Evolutionary conservation across 2,113 vertebrate species (phyloP).

Genomic region (Chloroceryle aenea): DNA sequence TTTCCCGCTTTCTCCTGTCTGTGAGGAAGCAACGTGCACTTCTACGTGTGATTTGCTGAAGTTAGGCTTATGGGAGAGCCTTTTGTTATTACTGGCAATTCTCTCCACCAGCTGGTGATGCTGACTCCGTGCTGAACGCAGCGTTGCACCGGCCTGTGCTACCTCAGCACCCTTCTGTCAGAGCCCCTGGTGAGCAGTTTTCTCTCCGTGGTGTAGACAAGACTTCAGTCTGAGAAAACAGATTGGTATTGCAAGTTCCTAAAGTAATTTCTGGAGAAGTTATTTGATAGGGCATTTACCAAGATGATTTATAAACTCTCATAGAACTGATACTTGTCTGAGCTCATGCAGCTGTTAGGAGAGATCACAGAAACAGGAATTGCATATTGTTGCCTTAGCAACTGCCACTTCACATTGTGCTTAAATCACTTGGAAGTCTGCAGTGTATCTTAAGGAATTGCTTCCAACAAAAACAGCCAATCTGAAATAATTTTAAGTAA

Average conservation of each 20-base stretch:
- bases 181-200: not conserved
- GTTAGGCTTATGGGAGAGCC: rapidly evolving
- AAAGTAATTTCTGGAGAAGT: conserved; percentile 3
- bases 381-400: conserved; percentile 59
- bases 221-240: not conserved
- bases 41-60: not conserved
- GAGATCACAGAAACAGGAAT: not conserved
- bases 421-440: conserved; percentile 22
- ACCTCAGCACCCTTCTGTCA: not conserved
- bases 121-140: not conserved
- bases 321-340: not conserved
- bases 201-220: not conserved
- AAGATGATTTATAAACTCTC: conserved; percentile 23
- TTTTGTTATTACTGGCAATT: not conserved
- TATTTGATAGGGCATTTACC: conserved; percentile 21
- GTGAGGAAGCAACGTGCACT: not conserved
- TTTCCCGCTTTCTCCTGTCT: not conserved
- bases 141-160: not conserved
- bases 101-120: not conserved
- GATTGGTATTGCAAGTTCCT: not conserved
- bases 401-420: conserved; percentile 45
- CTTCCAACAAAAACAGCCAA: conserved; percentile 1
- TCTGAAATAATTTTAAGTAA: not conserved
- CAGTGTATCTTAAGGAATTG: not conserved
- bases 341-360: conserved; percentile 35